A percentile compares a stretch with the other conserved stretches of the same genome.
Evolutionary conservation across 2,888 invertebrate species (phyloP).

Genomic region (Volucella bombylans): DNA sequence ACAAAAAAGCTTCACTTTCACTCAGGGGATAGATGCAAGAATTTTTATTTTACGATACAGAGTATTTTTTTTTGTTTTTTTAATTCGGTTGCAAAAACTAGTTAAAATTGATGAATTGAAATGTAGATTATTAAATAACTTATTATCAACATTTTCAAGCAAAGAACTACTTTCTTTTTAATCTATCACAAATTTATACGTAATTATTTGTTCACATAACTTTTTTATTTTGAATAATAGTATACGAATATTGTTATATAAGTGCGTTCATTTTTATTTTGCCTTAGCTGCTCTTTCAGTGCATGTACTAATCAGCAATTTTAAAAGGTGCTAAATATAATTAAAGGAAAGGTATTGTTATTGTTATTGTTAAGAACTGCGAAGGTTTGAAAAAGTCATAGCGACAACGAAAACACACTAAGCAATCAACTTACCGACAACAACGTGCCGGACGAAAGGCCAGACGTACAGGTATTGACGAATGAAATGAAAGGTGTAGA

Average conservation of each 20-base stretch:
- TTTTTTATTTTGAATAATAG: no score
- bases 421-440: neutral
- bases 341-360: no score
- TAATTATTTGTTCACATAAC: no score
- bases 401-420: neutral
- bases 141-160: no score
- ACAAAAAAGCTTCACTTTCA: constrained; percentile 46
- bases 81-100: constrained; percentile 12
- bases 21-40: constrained; percentile 50
- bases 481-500: constrained; percentile 7
- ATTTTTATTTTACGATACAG: constrained; percentile 24
- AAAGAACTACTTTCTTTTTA: no score
- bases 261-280: no score
- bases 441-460: neutral
- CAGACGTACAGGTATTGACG: neutral
- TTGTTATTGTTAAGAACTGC: constrained; percentile 6
- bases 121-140: no score
- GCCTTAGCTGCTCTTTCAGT: constrained; percentile 1
- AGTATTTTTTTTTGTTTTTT: neutral
- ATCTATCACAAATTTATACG: no score
- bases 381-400: constrained; percentile 7
- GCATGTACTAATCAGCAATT: constrained; percentile 27
- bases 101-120: neutral
- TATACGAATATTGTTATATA: no score
- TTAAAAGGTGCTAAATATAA: constrained; percentile 8